A percentile compares a stretch with the other conserved stretches of the same genome.
phyloP scores from a whole-genome alignment of 2,113 vertebrate genomes.

The Gopherus flavomarginatus region DNA sequence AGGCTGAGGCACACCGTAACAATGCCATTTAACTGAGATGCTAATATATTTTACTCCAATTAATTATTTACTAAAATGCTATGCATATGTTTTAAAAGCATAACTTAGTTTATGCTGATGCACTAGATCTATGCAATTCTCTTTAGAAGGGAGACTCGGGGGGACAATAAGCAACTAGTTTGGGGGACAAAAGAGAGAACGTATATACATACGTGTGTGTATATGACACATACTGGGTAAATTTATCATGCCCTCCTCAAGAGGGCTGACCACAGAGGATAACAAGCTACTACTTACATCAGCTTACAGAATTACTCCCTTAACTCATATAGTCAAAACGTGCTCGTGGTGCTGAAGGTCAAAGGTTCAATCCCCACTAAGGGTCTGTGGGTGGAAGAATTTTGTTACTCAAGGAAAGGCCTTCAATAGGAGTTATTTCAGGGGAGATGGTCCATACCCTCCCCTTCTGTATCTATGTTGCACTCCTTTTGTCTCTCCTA shows the following conservation, averaged over 20 bases:
- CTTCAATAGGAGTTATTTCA: background rate
- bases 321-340: background rate
- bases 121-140: background rate
- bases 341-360: background rate
- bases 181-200: background rate
- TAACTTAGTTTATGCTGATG: background rate
- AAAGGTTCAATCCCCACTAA: background rate
- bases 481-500: background rate
- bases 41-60: background rate
- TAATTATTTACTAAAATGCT: background rate
- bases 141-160: background rate
- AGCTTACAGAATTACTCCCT: no score
- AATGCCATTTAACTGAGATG: background rate
- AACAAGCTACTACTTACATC: background rate
- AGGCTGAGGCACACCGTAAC: background rate
- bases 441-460: background rate
- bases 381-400: background rate
- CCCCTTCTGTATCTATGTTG: background rate
- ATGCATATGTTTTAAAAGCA: background rate
- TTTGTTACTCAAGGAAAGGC: background rate
- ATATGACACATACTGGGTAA: background rate
- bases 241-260: background rate
- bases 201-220: no score
- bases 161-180: background rate
- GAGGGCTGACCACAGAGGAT: background rate